Evolutionary conservation across 1,140 invertebrate species (phyloP).

Genomic region (Mizuhopecten yessoensis): DNA sequence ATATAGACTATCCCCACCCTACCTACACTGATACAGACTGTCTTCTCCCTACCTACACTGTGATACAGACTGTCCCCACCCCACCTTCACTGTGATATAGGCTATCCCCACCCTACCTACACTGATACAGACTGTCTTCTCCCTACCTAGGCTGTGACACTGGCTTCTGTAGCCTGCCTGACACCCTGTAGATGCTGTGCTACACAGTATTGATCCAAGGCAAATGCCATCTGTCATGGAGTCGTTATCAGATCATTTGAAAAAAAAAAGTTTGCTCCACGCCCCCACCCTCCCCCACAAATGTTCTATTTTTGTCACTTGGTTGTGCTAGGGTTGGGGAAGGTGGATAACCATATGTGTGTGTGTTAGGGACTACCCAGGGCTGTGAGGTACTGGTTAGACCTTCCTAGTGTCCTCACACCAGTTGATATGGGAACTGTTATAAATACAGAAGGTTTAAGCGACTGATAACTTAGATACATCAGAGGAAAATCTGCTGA

Average conservation of each 20-base stretch:
- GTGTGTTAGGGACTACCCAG: not conserved
- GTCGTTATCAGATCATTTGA: constrained; percentile 38
- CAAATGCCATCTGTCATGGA: constrained; percentile 37
- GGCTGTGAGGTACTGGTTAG: not conserved
- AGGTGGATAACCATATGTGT: not conserved
- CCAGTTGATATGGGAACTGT: not conserved
- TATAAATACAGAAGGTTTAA: not conserved
- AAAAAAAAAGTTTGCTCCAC: constrained; percentile 34
- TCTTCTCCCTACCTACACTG: not conserved
- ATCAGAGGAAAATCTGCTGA: not conserved
- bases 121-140: not conserved
- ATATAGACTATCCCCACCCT: not conserved
- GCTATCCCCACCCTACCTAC: not conserved
- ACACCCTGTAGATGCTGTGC: constrained; percentile 20
- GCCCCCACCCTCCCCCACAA: constrained; percentile 35
- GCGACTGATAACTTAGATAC: not conserved
- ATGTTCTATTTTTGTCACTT: constrained; percentile 18
- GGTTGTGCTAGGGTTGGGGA: not conserved
- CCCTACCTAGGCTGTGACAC: not conserved
- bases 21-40: not conserved
- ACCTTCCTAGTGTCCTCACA: not conserved
- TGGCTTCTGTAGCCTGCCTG: not conserved
- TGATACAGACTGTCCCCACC: not conserved
- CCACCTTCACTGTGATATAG: not conserved
- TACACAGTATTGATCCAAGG: not conserved